Evolutionary conservation across 1,140 invertebrate genomes (phyloP).

Genomic region (Acromyrmex heyeri): DNA sequence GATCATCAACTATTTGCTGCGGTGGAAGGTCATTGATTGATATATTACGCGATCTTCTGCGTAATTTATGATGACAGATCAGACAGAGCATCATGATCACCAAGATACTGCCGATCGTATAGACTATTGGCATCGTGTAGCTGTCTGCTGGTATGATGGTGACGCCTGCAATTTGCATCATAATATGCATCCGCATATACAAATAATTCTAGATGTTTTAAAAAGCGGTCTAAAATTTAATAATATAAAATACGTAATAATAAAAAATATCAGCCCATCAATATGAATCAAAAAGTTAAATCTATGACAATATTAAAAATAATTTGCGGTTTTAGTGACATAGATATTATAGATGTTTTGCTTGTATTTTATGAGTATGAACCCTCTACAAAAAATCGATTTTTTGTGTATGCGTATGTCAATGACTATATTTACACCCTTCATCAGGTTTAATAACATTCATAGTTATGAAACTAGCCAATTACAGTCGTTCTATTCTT

Average conservation of each 20-base stretch:
- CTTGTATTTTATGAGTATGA: background rate
- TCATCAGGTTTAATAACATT: too few relatives aligned
- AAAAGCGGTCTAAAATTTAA: background rate
- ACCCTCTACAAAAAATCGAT: background rate
- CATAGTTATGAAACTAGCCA: too few relatives aligned
- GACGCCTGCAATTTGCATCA: slow-evolving; percentile 82
- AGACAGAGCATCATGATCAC: slow-evolving; percentile 81
- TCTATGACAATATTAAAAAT: background rate
- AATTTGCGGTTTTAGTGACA: background rate
- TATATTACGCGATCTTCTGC: slow-evolving; percentile 76
- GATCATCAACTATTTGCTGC: slow-evolving; percentile 80
- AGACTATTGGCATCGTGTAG: slow-evolving; percentile 82
- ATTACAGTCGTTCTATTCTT: too few relatives aligned
- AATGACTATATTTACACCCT: too few relatives aligned
- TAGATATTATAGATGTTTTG: background rate
- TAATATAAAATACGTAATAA: background rate
- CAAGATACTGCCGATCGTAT: slow-evolving; percentile 78
- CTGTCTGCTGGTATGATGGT: slow-evolving; percentile 83
- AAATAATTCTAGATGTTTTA: background rate
- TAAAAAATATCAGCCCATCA: background rate
- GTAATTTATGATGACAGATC: slow-evolving; percentile 82
- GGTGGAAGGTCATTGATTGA: slow-evolving; percentile 81
- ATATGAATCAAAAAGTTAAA: background rate
- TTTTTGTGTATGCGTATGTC: background rate
- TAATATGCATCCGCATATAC: background rate